Evolutionary conservation across 2,888 invertebrate species (phyloP).

Genomic region (Ischnura elegans): DNA sequence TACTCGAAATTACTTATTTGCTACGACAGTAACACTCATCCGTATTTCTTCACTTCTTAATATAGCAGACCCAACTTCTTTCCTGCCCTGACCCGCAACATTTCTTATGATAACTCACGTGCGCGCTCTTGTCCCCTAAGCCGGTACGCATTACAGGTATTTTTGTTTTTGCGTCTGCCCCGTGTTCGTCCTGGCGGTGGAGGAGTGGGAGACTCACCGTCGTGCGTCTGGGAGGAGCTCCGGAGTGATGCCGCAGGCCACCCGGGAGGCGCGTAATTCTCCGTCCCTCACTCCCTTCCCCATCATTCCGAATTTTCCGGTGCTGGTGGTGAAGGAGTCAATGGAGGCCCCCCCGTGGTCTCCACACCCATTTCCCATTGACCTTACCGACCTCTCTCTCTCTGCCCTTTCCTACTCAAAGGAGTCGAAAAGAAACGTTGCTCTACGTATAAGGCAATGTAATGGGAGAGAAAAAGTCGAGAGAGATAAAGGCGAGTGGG

Average conservation of each 20-base stretch:
- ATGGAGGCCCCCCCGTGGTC: not conserved
- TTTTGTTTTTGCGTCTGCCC: not conserved
- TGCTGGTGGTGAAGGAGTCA: not conserved
- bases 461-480: constrained; percentile 25
- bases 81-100: not conserved
- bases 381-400: not conserved
- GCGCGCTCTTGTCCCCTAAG: not conserved
- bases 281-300: not conserved
- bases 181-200: not conserved
- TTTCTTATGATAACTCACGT: not conserved
- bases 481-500: not conserved
- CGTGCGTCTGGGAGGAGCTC: not conserved
- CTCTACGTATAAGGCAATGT: not conserved
- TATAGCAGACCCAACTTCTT: not conserved
- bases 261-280: not conserved
- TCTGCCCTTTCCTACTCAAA: not conserved
- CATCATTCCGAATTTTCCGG: not conserved
- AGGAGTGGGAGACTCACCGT: not conserved
- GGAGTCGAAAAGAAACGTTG: too few relatives aligned
- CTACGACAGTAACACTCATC: too few relatives aligned
- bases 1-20: too few relatives aligned
- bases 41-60: too few relatives aligned
- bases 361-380: constrained; percentile 31
- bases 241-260: not conserved
- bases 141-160: not conserved